Evolutionary conservation across 2,888 invertebrate species (phyloP).

Genomic region (Drosophila neoperkinsi): DNA sequence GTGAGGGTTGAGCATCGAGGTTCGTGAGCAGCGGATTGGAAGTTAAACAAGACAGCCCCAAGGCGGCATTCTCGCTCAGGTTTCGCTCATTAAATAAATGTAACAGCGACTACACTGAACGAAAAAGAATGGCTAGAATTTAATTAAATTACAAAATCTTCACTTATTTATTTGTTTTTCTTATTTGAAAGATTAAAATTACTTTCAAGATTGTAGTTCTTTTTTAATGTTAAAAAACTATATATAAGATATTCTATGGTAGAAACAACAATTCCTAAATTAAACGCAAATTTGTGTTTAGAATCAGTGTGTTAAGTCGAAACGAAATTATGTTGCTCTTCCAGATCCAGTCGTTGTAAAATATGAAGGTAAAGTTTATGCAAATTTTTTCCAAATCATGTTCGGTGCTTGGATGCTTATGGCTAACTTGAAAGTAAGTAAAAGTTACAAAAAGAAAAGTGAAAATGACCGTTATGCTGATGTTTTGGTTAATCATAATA

Average conservation of each 20-base stretch:
- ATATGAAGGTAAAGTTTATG: not conserved
- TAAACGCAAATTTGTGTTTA: not conserved
- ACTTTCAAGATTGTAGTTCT: not conserved
- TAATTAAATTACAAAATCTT: not conserved
- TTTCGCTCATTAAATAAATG: conserved; percentile 17
- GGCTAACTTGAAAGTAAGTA: not conserved
- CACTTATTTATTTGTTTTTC: not conserved
- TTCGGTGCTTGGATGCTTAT: not conserved
- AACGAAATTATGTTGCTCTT: not conserved
- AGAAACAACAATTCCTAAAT: not conserved
- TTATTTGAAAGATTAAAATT: not conserved
- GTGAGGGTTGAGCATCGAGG: conserved; percentile 3
- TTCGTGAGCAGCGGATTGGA: conserved; percentile 22
- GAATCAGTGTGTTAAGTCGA: not conserved
- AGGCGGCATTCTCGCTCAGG: not conserved
- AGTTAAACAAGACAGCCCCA: conserved; percentile 15
- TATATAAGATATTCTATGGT: not conserved
- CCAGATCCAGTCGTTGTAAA: not conserved
- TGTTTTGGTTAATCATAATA: not conserved
- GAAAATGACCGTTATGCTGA: not conserved
- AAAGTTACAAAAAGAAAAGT: not conserved
- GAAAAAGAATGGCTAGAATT: not conserved
- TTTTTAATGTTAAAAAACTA: not conserved
- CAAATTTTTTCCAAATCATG: not conserved
- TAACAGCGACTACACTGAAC: conserved; percentile 26